Evolutionary conservation across 2,113 vertebrate species (phyloP).

Genomic region (Colossoma macropomum): DNA sequence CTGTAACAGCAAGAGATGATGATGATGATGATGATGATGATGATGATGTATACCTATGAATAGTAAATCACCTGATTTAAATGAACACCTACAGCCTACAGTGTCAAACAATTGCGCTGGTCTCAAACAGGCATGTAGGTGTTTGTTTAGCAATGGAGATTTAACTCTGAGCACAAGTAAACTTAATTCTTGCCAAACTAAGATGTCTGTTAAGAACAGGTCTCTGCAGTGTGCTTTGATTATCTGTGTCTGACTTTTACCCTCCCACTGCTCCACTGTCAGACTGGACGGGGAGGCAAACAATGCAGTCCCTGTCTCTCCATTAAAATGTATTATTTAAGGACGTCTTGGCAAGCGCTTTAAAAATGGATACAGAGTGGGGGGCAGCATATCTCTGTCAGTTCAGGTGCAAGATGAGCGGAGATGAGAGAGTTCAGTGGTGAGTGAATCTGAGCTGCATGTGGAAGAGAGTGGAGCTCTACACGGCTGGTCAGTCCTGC

Average conservation of each 20-base stretch:
- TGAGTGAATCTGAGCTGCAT: neutral
- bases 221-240: neutral
- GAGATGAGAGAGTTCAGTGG: neutral
- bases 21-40: neutral
- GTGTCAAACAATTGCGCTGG: neutral
- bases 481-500: neutral
- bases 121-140: neutral
- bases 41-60: too few species aligned
- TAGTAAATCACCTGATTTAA: neutral
- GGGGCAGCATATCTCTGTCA: slow-evolving; percentile 3
- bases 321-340: slow-evolving; percentile 37
- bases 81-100: neutral
- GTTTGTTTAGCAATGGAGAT: neutral
- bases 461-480: neutral
- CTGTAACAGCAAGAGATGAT: neutral
- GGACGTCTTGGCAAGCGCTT: slow-evolving; percentile 7
- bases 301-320: slow-evolving; percentile 8
- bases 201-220: neutral
- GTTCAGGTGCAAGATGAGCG: neutral
- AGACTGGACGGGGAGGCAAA: neutral
- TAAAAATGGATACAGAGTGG: slow-evolving; percentile 38
- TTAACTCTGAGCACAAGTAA: neutral
- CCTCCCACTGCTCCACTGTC: neutral
- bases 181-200: neutral
- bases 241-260: neutral